Base-by-base conservation (phyloP, 2,797 vertebrate species). In the Scarus forsteni region DNA sequence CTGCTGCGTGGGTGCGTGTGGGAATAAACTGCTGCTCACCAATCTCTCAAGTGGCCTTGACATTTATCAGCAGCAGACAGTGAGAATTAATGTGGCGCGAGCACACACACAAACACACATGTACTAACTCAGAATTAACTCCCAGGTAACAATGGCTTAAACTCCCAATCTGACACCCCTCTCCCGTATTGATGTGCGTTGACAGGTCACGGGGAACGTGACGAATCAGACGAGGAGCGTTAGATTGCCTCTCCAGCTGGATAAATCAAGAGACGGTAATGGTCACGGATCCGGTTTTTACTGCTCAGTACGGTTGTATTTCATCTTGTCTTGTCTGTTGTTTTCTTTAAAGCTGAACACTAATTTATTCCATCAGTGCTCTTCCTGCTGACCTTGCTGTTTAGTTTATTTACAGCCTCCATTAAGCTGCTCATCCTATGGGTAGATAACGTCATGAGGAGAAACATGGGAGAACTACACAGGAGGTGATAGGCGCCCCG, bases 321-420 rank as follows among this genome's bases (percentile, higher is more conserved):
- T 88, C 81, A 88, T 67, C 77, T 82, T 59, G 63, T 64, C 69
- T 66, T 70, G 73, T 43, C 58, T 62, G 73, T 87, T 89, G 81
- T 89, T 90, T 85, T 85, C 79, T 84, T 77, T 80, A 12, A 61
- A 63, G 69, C 63, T 4, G 50, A 71, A 70, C 79, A 61, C 77
- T 89, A 90, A 92, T 90, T 91, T 88, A 92, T 92, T 92, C 88
- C 79, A 80, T 89, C 83, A 69, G 67, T 73, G 58, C 39, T 44
- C 77, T 85, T 88, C 79, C 75, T 66, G 86, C 85, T 91, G 88
- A 88, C 83, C 84, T 87, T 86, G 89, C 79, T 59, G 48, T 87
- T 88, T 77, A 66, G 75, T 82, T 83, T 86, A 91, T 89, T 92
- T 91, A 90, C 75, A 82, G 27, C 85, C 69, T 73, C 77, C 54